phyloP scores from a whole-genome alignment of 2,888 invertebrate genomes.

The Acanthosepion pharaonis region DNA sequence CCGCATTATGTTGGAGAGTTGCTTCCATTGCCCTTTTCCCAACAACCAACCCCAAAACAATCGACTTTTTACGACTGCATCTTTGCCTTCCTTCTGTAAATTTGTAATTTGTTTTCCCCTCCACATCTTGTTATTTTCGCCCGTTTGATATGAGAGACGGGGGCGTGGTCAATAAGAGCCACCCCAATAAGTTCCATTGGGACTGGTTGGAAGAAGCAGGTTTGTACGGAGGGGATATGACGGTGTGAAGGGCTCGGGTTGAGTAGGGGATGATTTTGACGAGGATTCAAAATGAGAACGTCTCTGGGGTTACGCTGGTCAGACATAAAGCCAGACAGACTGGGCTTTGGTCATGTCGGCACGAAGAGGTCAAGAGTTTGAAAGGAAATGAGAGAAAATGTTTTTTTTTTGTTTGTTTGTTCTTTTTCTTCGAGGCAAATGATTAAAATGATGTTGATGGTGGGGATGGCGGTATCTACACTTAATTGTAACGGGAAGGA shows the following conservation, averaged over 20 bases:
- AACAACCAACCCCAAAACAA: too few relatives aligned
- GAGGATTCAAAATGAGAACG: background rate
- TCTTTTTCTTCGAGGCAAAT: too few relatives aligned
- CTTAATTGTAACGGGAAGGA: background rate
- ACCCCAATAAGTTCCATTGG: background rate
- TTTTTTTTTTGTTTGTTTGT: too few relatives aligned
- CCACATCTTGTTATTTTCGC: too few relatives aligned
- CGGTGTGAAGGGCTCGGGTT: background rate
- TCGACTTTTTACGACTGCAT: background rate
- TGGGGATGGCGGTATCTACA: background rate
- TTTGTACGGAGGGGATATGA: background rate
- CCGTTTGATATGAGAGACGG: too few relatives aligned
- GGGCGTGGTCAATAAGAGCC: background rate
- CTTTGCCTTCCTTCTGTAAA: too few relatives aligned
- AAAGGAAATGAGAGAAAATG: background rate
- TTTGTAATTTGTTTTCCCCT: background rate
- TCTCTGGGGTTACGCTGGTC: too few relatives aligned
- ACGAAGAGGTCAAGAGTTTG: background rate
- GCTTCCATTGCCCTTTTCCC: too few relatives aligned
- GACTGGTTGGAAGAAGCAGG: background rate
- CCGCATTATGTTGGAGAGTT: background rate
- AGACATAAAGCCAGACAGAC: conserved; percentile 1
- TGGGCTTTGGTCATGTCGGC: background rate
- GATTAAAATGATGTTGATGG: too few relatives aligned
- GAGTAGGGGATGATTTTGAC: background rate